A percentile compares a stretch with the other conserved stretches of the same genome.
Conservation (phyloP, 2,797 vertebrate species). For the Yasuhikotakia modesta region DNA sequence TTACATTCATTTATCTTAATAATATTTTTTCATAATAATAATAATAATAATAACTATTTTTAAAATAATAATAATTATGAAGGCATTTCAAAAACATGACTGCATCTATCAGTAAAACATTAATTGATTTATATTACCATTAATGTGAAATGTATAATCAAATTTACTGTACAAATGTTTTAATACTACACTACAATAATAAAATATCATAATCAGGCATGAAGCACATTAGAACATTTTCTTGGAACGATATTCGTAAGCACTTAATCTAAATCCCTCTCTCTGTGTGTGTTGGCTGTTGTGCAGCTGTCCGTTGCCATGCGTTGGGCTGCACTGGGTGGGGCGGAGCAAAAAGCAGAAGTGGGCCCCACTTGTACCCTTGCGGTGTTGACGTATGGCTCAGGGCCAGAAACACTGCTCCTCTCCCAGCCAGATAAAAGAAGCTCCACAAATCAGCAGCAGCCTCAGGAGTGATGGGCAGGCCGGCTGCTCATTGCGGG, state of each 20-base stretch:
- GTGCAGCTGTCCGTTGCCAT: conserved; percentile 47
- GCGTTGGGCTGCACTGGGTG: conserved; percentile 4
- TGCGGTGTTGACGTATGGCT: conserved; percentile 66
- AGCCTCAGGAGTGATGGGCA: conserved; percentile 59
- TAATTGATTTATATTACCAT: too few species aligned
- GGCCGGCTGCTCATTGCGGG: conserved; percentile 56
- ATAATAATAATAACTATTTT: too few species aligned
- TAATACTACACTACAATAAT: background rate
- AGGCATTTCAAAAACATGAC: too few species aligned
- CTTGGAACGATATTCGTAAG: conserved; percentile 25
- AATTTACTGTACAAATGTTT: conserved; percentile 12
- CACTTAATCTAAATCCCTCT: conserved; percentile 40
- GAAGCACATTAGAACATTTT: background rate
- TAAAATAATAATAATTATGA: too few species aligned
- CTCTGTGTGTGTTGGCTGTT: conserved; percentile 38
- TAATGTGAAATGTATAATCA: too few species aligned
- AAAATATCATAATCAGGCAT: background rate
- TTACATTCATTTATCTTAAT: too few species aligned
- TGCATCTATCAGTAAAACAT: too few species aligned
- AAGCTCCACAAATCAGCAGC: conserved; percentile 70
- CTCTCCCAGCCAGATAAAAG: conserved; percentile 69
- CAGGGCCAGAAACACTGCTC: conserved; percentile 66
- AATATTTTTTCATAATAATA: too few species aligned
- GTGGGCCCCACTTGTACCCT: conserved; percentile 38
- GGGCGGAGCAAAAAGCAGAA: background rate